Evolutionary conservation across 2,113 vertebrate species (phyloP), one percentile per base, ranked within the genome.

Genomic region (Triplophysa rosa): DNA sequence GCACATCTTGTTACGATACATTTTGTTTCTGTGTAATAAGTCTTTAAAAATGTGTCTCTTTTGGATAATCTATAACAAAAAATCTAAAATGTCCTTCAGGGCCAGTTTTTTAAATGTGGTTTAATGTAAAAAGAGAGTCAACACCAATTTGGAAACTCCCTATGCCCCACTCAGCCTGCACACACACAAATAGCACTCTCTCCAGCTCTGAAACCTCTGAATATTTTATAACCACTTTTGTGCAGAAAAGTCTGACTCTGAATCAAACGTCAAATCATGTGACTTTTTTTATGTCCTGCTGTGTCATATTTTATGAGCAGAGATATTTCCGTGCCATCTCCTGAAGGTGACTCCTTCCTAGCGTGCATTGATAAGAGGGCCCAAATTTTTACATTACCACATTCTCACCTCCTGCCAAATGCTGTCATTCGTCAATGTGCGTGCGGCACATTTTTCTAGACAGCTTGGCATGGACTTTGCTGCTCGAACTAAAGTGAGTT

Each of bases 141-240:
- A 42, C 47, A 54, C 21, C 23, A 37, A 26, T 76, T 76, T 67
- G 42, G 45, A 77, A 77, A 52, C 49, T 76, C 64, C 70, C 72
- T 8, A 47, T 67, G 49, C 52, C 64, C 78, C 65, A 64, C 67
- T 56, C 71, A 70, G 24, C 59, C 69, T 78, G 70, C 67, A 71
- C 80, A 29, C 81, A 78, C 74, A 82, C 61, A 85, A 77, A 29
- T 82, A 72, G 82, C 84, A 88, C 89, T 92, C 87, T 84, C 69
- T 75, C 82, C 83, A 86, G 84, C 87, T 19, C 63, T 21, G 86
- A 70, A 88, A 80, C 86, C 63, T 78, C 86, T 92, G 87, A 88
- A 92, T 93, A 91, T 92, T 92, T 92, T 87, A 92, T 92, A 88
- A 90, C 84, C 70, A 72, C 86, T 89, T 89, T 90, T 89, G 85